phyloP scores from a whole-genome alignment of 2,113 vertebrate species.

The Xenopus tropicalis region UCB_Xtro_10.0 CM004450.2:42521001-42521500 shows the following conservation, averaged over 20 bases:
- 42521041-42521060: not conserved
- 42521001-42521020: not conserved
- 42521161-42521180: not conserved
- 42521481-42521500: constrained; percentile 30
- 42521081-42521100: not conserved
- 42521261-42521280: not conserved
- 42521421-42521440: constrained; percentile 8
- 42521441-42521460: constrained; percentile 18
- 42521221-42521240: not conserved
- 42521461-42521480: not conserved
- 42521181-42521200: not conserved
- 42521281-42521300: not conserved
- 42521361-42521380: constrained; percentile 2
- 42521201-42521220: not conserved
- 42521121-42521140: not conserved
- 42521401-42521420: constrained; percentile 6
- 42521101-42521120: not conserved
- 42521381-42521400: constrained; percentile 15
- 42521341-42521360: not conserved
- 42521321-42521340: not conserved
- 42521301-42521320: not conserved
- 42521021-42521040: not conserved
- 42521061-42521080: not conserved
- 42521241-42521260: constrained; percentile 1
- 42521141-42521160: not conserved